Evolutionary conservation across 1,140 invertebrate genomes (phyloP), one percentile per base, ranked within the genome.

Genomic region (Drosophila arawakana): DNA sequence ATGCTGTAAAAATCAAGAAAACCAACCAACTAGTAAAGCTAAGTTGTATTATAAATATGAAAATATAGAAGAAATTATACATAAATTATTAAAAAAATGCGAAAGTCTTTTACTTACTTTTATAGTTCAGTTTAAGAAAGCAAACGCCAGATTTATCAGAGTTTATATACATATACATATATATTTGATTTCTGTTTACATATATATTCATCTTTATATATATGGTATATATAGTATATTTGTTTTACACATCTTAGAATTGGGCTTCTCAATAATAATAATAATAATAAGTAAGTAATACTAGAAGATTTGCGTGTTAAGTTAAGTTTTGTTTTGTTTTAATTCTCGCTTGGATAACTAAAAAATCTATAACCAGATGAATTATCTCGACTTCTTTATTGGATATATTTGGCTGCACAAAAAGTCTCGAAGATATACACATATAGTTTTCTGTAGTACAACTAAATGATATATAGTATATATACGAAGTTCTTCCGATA

Each of bases 41-140:
- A 83, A 83, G 73, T 80, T 79, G 80, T 83, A 83, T 73, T 65
- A 83, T 79, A 83, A 78, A 79, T 66, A 76, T 73, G 67, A 79
- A 82, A 83, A 83, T 83, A 83, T 83, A 82, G 80, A 77, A 82
- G 62, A 82, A 82, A 82, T 82, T 82, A 82, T 78, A 78, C 76
- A 78, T 78, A 78, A 78, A 78, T 76, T 78, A 76, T 76, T 58
- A 70, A 76, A 76, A 73, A 69, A 68, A 60, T 57, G 13, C 1
- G 21, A 39, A 54, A 41, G 39, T 43, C 65, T 77, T 67, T 77
- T 43, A 60, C 41, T 78, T 65, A 35, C 52, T 25, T 30, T 9
- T 5, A 7, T 2, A 39, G 1, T n/a, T 9, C 25, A 30, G 11
- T 2, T 18, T 8, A 11, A 35, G 21, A 46, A 55, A 15, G 3